Percentiles rank a stretch among this genome's conserved stretches.
Conservation (phyloP, 2,888 invertebrate genomes). For the Opisthograptis luteolata region DNA sequence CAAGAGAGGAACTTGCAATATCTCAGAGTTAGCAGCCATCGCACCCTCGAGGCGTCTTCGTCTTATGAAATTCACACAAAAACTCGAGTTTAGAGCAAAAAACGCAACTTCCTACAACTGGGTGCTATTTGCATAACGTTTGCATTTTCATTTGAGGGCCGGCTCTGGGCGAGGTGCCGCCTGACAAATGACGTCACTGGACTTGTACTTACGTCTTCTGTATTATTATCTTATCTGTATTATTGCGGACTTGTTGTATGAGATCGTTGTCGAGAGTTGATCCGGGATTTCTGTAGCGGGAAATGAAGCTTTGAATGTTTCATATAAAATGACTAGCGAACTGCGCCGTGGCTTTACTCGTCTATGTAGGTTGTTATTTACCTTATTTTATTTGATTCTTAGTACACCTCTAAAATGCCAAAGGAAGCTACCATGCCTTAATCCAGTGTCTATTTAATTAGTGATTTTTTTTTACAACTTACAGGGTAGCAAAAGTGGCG, state of each 20-base stretch:
- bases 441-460: too few relatives aligned
- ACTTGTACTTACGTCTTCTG: conserved; percentile 2
- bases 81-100: conserved; percentile 26
- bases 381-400: too few relatives aligned
- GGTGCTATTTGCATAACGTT: conserved; percentile 64
- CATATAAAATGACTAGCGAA: too few relatives aligned
- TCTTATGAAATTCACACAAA: conserved; percentile 47
- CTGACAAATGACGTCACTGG: conserved; percentile 1
- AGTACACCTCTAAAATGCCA: too few relatives aligned
- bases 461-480: too few relatives aligned
- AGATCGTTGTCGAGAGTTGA: not conserved
- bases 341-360: too few relatives aligned
- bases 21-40: conserved; percentile 30
- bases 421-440: too few relatives aligned
- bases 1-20: conserved; percentile 17
- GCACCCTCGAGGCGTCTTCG: conserved; percentile 34
- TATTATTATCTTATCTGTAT: not conserved
- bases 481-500: too few relatives aligned
- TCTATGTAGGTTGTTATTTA: too few relatives aligned
- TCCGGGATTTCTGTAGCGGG: not conserved
- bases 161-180: not conserved
- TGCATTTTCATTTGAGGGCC: conserved; percentile 50
- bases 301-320: not conserved
- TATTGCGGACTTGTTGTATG: not conserved
- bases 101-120: conserved; percentile 42